These are phyloP conservation scores for Meteorus cinctellus DNA, from an alignment of 2,888 invertebrate genomes.

Conservation along the genomic window DNA sequence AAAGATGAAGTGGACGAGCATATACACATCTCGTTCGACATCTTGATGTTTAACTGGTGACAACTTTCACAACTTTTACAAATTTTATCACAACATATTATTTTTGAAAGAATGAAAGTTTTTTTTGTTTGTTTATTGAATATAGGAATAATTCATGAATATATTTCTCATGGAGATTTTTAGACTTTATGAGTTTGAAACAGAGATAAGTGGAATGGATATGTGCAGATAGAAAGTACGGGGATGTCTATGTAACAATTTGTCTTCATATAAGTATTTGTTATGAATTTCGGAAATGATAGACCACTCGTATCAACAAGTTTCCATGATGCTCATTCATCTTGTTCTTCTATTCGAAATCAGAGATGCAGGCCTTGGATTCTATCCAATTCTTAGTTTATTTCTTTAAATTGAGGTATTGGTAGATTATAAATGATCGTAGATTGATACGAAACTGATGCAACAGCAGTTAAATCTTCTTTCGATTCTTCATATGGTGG, in stretches of 20 bases:
- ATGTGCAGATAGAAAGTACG: not conserved
- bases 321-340: too few relatives aligned
- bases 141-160: not conserved
- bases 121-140: not conserved
- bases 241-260: not conserved
- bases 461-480: too few relatives aligned
- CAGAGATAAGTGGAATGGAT: not conserved
- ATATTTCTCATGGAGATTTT: not conserved
- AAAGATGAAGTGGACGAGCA: not conserved
- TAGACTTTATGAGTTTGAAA: not conserved
- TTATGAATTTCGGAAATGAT: too few relatives aligned
- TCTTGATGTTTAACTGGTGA: constrained; percentile 5
- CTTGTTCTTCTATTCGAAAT: too few relatives aligned
- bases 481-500: too few relatives aligned
- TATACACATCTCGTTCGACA: not conserved
- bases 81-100: not conserved
- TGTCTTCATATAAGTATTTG: not conserved
- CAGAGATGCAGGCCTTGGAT: too few relatives aligned
- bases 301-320: too few relatives aligned
- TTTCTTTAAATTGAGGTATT: too few relatives aligned
- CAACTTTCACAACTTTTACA: constrained; percentile 11
- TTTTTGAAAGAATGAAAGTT: not conserved
- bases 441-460: too few relatives aligned
- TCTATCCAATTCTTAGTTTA: too few relatives aligned
- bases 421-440: too few relatives aligned